Conservation (phyloP, 2,888 invertebrate species). For the Lissonota sp. region DNA sequence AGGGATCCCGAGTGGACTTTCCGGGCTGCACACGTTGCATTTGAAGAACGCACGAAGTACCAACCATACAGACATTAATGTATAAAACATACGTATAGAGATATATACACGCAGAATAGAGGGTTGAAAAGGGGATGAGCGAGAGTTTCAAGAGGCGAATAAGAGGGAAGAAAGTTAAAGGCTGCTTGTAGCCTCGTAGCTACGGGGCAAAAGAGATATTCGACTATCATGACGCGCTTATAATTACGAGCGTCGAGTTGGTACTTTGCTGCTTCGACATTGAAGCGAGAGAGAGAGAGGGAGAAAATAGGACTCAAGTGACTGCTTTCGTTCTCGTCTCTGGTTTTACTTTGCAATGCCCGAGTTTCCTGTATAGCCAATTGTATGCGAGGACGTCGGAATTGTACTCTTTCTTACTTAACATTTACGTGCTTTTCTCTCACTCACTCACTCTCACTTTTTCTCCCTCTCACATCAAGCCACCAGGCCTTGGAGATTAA, state of each 20-base stretch:
- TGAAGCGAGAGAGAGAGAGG: slow-evolving; percentile 36
- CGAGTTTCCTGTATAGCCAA: slow-evolving; percentile 28
- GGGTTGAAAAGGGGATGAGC: not conserved
- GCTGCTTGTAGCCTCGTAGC: slow-evolving; percentile 40
- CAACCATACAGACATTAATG: not conserved
- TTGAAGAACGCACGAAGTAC: not conserved
- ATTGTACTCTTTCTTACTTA: slow-evolving; percentile 67
- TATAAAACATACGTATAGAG: not conserved
- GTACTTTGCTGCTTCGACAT: slow-evolving; percentile 54
- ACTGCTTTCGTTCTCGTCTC: slow-evolving; percentile 39
- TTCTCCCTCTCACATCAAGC: slow-evolving; percentile 53
- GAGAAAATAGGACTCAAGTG: slow-evolving; percentile 25
- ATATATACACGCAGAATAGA: no score
- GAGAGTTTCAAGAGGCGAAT: slow-evolving; percentile 39
- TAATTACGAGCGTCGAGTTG: slow-evolving; percentile 59
- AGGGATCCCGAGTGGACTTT: not conserved
- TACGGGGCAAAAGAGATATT: slow-evolving; percentile 54
- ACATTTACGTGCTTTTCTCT: slow-evolving; percentile 54
- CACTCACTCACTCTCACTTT: slow-evolving; percentile 29
- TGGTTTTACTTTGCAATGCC: slow-evolving; percentile 18
- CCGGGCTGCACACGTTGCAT: not conserved
- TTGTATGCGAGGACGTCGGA: slow-evolving; percentile 47
- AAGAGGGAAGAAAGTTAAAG: slow-evolving; percentile 42
- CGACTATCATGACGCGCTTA: slow-evolving; percentile 64
- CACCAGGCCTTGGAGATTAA: slow-evolving; percentile 65